Evolutionary conservation across 2,888 invertebrate species (phyloP).

Genomic region (Synanthedon formicaeformis): DNA sequence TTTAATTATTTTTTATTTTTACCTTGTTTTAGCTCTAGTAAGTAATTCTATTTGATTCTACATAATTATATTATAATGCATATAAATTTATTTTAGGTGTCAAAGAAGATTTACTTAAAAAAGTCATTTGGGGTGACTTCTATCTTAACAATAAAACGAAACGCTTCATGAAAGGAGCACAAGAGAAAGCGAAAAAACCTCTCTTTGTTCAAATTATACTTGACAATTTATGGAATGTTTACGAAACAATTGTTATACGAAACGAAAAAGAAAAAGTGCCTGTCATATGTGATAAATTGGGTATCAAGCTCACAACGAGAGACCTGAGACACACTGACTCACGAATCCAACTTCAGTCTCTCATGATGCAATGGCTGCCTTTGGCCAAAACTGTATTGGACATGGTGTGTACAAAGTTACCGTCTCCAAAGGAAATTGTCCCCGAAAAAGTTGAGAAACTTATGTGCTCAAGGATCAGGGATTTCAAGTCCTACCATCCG

Average conservation of each 20-base stretch:
- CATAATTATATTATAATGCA: not conserved
- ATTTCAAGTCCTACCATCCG: constrained; percentile 75
- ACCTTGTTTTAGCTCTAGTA: not conserved
- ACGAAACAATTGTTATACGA: constrained; percentile 82
- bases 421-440: constrained; percentile 81
- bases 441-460: constrained; percentile 85
- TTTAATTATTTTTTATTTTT: not conserved
- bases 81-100: constrained; percentile 62
- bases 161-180: constrained; percentile 87
- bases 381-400: constrained; percentile 84
- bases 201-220: constrained; percentile 92
- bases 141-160: constrained; percentile 89
- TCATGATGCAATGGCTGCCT: constrained; percentile 92
- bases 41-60: not conserved
- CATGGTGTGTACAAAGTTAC: constrained; percentile 85
- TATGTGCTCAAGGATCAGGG: constrained; percentile 78
- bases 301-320: constrained; percentile 78
- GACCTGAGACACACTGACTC: constrained; percentile 85
- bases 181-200: constrained; percentile 91
- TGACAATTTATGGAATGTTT: constrained; percentile 91
- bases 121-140: constrained; percentile 95
- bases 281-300: constrained; percentile 79
- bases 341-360: constrained; percentile 81
- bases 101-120: constrained; percentile 76
- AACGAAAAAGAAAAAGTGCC: constrained; percentile 81